These are phyloP conservation scores for Liolophura sinensis DNA, from an alignment of 1,140 invertebrate species.

Conservation along the genomic window DNA sequence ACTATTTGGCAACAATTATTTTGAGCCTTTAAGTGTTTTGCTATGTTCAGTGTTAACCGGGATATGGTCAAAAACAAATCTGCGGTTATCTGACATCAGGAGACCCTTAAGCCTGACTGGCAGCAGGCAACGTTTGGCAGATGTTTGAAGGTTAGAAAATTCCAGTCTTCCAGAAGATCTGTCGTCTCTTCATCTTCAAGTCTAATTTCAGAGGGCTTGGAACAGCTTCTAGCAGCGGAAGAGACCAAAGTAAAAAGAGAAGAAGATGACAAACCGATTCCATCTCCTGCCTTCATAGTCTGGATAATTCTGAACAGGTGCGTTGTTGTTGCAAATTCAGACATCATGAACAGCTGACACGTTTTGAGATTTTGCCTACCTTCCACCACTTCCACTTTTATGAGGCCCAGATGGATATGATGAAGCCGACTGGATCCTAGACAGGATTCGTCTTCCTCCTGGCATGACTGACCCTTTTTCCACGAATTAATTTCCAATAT, in stretches of 20 bases:
- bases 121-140: no score
- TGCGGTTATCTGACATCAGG: no score
- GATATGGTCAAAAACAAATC: no score
- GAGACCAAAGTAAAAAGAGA: background rate
- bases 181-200: no score
- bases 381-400: conserved; percentile 27
- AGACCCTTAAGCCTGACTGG: no score
- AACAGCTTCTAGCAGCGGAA: background rate
- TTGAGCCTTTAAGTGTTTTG: no score
- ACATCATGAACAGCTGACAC: background rate
- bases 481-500: no score
- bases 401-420: conserved; percentile 33
- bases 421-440: conserved; percentile 41
- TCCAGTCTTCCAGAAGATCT: no score
- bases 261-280: conserved; percentile 3
- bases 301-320: background rate
- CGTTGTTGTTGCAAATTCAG: conserved; percentile 7
- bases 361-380: background rate
- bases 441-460: conserved; percentile 45
- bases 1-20: no score
- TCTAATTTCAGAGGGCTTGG: no score
- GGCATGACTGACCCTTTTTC: conserved; percentile 18
- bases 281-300: background rate
- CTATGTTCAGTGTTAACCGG: no score
- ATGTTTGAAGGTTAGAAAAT: no score